A percentile compares a stretch with the other conserved stretches of the same genome.
These are phyloP conservation scores for Hypomecis atomaria DNA, from an alignment of 2,888 invertebrate species.

Conservation along the genomic window DNA sequence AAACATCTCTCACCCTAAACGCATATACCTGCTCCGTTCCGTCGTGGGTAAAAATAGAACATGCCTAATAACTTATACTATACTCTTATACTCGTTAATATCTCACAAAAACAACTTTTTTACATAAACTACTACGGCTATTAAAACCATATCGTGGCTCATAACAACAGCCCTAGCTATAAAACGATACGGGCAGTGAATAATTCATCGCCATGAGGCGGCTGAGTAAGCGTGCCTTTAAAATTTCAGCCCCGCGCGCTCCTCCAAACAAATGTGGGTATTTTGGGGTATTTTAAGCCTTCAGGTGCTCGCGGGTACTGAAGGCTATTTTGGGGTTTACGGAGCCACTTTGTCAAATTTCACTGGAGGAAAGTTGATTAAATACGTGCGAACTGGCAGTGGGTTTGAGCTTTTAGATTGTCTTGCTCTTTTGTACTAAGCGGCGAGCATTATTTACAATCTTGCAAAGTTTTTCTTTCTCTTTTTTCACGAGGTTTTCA, in stretches of 20 bases:
- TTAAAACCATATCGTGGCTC: neutral
- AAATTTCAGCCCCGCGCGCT: slow-evolving; percentile 20
- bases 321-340: slow-evolving; percentile 10
- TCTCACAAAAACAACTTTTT: too few species aligned
- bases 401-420: too few species aligned
- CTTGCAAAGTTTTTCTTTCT: too few species aligned
- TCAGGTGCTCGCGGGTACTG: slow-evolving; percentile 13
- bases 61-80: too few species aligned
- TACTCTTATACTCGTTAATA: too few species aligned
- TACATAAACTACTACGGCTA: neutral
- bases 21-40: too few species aligned
- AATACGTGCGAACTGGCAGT: too few species aligned
- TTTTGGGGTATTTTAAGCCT: slow-evolving; percentile 19
- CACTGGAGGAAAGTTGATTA: neutral
- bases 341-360: neutral
- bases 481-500: too few species aligned
- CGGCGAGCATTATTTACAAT: too few species aligned
- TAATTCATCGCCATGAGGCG: slow-evolving; percentile 11
- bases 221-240: slow-evolving; percentile 23
- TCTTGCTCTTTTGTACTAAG: too few species aligned
- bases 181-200: slow-evolving; percentile 13
- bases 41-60: too few species aligned
- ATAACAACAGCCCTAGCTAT: neutral
- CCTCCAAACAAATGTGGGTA: slow-evolving; percentile 29
- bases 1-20: too few species aligned